Conservation (phyloP, 2,797 vertebrate genomes). For the Sebastes nivosus region DNA sequence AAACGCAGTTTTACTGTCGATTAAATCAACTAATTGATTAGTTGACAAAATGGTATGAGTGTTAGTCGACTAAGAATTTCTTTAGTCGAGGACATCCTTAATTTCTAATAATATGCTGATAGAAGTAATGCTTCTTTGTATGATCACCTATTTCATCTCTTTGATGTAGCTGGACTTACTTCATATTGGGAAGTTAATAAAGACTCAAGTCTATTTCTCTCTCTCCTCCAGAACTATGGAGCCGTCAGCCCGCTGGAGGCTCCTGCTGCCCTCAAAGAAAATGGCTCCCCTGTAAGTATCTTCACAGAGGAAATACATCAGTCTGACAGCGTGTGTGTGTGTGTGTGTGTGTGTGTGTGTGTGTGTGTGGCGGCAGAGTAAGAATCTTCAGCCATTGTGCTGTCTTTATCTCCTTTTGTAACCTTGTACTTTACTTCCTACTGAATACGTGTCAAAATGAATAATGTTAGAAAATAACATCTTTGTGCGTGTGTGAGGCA, state of each 20-base stretch:
- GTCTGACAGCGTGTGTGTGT: background rate
- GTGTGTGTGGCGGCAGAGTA: background rate
- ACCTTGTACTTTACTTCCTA: background rate
- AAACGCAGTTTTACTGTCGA: too few species aligned
- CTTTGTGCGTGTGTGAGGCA: background rate
- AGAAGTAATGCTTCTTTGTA: background rate
- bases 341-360: conserved; percentile 5
- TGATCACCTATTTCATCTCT: background rate
- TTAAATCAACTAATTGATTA: too few species aligned
- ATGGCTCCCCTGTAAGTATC: conserved; percentile 83
- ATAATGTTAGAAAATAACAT: background rate
- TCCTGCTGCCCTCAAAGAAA: conserved; percentile 71
- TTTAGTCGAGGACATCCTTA: too few species aligned
- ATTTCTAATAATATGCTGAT: background rate
- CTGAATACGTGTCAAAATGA: background rate
- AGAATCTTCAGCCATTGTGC: background rate
- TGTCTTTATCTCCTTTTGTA: background rate
- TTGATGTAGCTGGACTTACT: background rate
- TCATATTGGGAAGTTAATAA: background rate
- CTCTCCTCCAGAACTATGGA: conserved; percentile 64
- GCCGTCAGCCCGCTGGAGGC: conserved; percentile 58
- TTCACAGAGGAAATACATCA: conserved; percentile 8
- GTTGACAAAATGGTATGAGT: too few species aligned
- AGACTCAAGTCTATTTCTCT: background rate
- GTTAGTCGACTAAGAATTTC: too few species aligned